Base-by-base conservation (phyloP, 2,113 vertebrate genomes). In the Corydoras maculifer region DNA sequence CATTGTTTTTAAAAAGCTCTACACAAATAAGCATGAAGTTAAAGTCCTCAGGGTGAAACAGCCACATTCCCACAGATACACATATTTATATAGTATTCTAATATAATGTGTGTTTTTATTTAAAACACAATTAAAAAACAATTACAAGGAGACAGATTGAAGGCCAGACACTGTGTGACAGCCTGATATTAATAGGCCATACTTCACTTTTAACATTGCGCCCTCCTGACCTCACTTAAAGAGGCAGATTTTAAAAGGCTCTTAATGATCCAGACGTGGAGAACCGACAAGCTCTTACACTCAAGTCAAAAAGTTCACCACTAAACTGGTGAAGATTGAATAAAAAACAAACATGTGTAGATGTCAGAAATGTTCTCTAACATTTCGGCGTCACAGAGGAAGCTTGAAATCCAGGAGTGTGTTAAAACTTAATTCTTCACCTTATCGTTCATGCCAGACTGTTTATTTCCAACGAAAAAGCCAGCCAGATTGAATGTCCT, bases 401-500 rank as follows among this genome's bases (percentile, higher is more conserved):
- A 31, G 55, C 53, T 70, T 30, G 10, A 11, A 30, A 67, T 68
- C 55, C 57, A 51, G 43, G 60, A 69, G 18, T 29, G 9, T 29
- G 3, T 58, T 68, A 58, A 58, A 3, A 14, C 58, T 6, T 51
- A 75, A 63, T 57, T 25, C 61, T 30, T 10, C 31, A n/a, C 8
- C 58, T 67, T 72, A 61, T 64, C 53, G 51, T 62, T 71, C 58
- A 43, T 30, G 1, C 50, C 57, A 49, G 32, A 65, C 30, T 32
- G 65, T 60, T 75, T 72, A 63, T 58, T 60, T 68, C 49, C 11
- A 54, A 63, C 25, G 14, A 72, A 78, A 14, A 78, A 64, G 62
- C 8, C 73, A 67, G 31, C 55, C 32, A 65, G 62, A 75, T 62
- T 75, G n/a, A 69, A 78, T 65, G 65, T 72, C 54, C 64, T 60